These are phyloP conservation scores for Nephila pilipes DNA, from an alignment of 1,140 invertebrate species.

Conservation along the genomic window DNA sequence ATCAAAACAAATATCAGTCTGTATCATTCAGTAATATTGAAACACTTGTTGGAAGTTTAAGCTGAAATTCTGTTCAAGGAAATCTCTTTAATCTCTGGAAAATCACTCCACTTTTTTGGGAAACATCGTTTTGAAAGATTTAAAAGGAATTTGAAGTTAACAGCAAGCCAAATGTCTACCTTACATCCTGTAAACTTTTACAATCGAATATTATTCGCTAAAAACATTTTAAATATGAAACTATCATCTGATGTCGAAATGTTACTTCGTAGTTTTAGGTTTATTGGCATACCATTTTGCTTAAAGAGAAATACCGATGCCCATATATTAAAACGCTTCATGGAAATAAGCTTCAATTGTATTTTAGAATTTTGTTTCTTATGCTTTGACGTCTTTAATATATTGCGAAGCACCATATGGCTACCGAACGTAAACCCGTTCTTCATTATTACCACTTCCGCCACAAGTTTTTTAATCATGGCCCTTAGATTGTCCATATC, in stretches of 20 bases:
- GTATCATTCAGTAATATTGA: too few species aligned
- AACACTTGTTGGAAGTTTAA: too few species aligned
- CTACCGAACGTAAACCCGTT: not conserved
- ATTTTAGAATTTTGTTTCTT: not conserved
- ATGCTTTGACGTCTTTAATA: slow-evolving; percentile 7
- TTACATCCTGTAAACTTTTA: too few species aligned
- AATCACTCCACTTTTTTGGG: too few species aligned
- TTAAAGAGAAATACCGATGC: too few species aligned
- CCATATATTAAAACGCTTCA: not conserved
- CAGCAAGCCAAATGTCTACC: too few species aligned
- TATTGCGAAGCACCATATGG: not conserved
- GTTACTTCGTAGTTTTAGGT: not conserved
- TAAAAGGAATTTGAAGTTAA: too few species aligned
- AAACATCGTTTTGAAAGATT: too few species aligned
- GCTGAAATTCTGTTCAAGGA: too few species aligned
- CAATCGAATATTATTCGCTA: too few species aligned
- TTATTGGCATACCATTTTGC: slow-evolving; percentile 42
- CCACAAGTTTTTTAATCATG: not conserved
- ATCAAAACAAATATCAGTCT: too few species aligned
- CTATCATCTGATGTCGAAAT: not conserved
- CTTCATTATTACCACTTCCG: not conserved
- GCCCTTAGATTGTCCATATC: not conserved
- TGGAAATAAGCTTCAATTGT: not conserved
- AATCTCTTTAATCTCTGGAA: too few species aligned
- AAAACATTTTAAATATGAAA: not conserved